Conservation (phyloP, 2,113 vertebrate genomes). For the Arizona elegans region DNA sequence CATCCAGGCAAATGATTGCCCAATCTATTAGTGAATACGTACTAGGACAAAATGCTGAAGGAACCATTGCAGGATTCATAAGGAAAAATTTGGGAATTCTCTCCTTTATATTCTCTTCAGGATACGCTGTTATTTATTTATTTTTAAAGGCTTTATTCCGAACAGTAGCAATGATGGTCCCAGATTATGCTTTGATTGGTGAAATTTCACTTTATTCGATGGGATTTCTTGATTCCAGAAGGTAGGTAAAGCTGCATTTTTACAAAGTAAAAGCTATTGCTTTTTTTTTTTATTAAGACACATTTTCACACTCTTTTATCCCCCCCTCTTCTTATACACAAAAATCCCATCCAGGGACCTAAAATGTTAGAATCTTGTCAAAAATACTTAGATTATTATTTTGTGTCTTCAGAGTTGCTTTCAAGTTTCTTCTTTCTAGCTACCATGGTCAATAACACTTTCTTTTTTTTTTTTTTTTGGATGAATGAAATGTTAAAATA, state of each 20-base stretch:
- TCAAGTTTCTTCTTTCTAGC: background rate
- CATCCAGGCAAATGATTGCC: background rate
- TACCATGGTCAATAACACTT: background rate
- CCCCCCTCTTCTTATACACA: background rate
- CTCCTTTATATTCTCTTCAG: no score
- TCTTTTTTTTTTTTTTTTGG: background rate
- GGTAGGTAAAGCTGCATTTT: conserved; percentile 66
- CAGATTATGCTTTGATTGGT: conserved; percentile 91
- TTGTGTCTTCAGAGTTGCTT: background rate
- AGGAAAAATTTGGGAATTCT: background rate
- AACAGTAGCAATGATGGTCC: conserved; percentile 96
- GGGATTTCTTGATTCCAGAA: conserved; percentile 91
- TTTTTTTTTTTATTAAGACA: background rate
- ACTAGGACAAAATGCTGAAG: background rate
- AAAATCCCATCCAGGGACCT: background rate
- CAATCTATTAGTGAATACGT: background rate
- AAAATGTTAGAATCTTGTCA: background rate
- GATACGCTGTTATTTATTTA: conserved; percentile 9
- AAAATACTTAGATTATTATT: background rate
- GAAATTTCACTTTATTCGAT: conserved; percentile 95
- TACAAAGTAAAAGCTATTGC: background rate
- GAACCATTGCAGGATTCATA: background rate
- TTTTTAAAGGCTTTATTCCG: conserved; percentile 82
- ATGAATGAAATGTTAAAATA: background rate
- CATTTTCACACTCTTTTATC: background rate